Evolutionary conservation across 1,140 invertebrate genomes (phyloP).

Genomic region (Lerema accius): DNA sequence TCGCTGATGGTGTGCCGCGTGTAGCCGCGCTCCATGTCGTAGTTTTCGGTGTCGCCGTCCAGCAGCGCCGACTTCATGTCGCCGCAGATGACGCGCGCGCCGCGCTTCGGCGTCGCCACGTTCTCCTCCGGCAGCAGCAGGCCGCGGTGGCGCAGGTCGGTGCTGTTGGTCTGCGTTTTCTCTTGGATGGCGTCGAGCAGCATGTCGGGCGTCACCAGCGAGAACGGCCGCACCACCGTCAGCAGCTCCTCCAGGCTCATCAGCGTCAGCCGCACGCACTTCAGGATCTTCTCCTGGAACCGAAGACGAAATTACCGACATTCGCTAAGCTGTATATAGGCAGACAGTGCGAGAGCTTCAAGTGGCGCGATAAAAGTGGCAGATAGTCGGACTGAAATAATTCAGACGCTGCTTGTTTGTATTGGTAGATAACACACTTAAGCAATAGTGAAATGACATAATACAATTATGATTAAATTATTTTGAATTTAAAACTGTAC

Average conservation of each 20-base stretch:
- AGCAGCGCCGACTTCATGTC: slow-evolving; percentile 94
- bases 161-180: slow-evolving; percentile 89
- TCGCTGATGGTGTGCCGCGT: slow-evolving; percentile 96
- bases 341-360: too few relatives aligned
- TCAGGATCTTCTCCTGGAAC: slow-evolving; percentile 79
- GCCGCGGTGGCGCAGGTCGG: slow-evolving; percentile 92
- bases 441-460: too few relatives aligned
- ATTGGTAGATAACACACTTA: too few relatives aligned
- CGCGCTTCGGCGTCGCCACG: slow-evolving; percentile 90
- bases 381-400: too few relatives aligned
- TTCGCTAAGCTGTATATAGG: too few relatives aligned
- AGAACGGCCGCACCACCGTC: slow-evolving; percentile 92
- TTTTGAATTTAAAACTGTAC: too few relatives aligned
- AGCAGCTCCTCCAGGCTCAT: slow-evolving; percentile 95
- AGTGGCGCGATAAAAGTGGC: too few relatives aligned
- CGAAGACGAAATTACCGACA: too few relatives aligned
- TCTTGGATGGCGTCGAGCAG: slow-evolving; percentile 97
- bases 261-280: slow-evolving; percentile 91
- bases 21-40: slow-evolving; percentile 96
- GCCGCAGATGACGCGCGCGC: slow-evolving; percentile 92
- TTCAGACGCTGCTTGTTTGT: too few relatives aligned
- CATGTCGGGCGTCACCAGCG: slow-evolving; percentile 93
- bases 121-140: slow-evolving; percentile 94
- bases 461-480: too few relatives aligned
- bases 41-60: slow-evolving; percentile 93